Percentiles rank a stretch among this genome's conserved stretches.
Evolutionary conservation across 2,888 invertebrate genomes (phyloP).

Genomic region (Cancer borealis): DNA sequence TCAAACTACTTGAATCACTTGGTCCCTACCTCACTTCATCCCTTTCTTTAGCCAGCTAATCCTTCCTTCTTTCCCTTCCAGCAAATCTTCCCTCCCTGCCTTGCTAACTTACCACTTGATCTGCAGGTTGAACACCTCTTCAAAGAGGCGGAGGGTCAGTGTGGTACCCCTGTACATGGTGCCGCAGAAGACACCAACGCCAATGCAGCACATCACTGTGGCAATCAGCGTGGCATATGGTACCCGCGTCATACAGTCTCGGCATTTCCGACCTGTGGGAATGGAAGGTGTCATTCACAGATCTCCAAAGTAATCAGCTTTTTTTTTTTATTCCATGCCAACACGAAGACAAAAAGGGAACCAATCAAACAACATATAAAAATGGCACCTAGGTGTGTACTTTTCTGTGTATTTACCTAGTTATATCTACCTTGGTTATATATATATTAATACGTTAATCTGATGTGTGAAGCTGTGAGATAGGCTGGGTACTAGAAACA

Average conservation of each 20-base stretch:
- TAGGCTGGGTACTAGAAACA: too few species aligned
- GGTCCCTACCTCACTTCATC: not conserved
- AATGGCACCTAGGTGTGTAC: too few species aligned
- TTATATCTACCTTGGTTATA: too few species aligned
- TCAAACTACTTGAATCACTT: not conserved
- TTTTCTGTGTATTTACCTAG: too few species aligned
- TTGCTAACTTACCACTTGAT: conserved; percentile 85
- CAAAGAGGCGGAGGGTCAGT: conserved; percentile 90
- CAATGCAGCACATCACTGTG: conserved; percentile 95
- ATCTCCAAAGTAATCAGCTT: too few species aligned
- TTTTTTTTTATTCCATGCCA: not conserved
- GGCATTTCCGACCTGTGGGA: conserved; percentile 81
- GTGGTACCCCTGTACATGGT: conserved; percentile 96
- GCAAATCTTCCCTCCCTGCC: conserved; percentile 81
- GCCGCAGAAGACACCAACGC: conserved; percentile 95
- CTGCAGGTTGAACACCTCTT: conserved; percentile 89
- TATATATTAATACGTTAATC: too few species aligned
- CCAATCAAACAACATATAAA: too few species aligned
- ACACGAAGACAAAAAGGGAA: too few species aligned
- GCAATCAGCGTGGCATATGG: conserved; percentile 97
- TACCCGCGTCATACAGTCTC: conserved; percentile 92
- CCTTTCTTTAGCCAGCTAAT: not conserved
- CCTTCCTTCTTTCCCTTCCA: conserved; percentile 80
- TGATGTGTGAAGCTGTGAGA: too few species aligned
- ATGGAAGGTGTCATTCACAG: not conserved